Evolutionary conservation across 2,113 vertebrate genomes (phyloP), one percentile per base, ranked within the genome.

Genomic region (Trematomus loennbergii): DNA sequence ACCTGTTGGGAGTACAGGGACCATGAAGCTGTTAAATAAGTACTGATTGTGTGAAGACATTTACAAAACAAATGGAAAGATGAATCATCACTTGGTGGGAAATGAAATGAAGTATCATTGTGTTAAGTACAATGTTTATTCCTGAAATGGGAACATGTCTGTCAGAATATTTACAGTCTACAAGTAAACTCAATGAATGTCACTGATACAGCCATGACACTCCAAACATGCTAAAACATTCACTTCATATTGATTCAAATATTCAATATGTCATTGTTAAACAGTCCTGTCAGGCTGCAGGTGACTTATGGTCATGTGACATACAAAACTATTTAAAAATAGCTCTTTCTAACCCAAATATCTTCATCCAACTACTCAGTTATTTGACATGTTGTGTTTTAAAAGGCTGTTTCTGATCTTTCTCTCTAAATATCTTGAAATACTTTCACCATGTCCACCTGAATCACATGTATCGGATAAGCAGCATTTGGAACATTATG

Each of bases 21-120:
- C 9, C 48, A 18, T 50, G 53, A 61, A 63, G 46, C 52, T 77
- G 64, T 76, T 78, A 60, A 81, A 70, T 33, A 66, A 15, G 2
- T 13, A 22, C 46, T 13, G 40, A 67, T 71, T 75, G 53, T 78
- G 57, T 72, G 54, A 40, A 40, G 36, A 72, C 48, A 13, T 70
- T 68, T 69, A 52, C 45, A 45, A 71, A 78, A 53, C 0, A 13
- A 63, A 62, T 45, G 18, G 46, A 43, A 70, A 77, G 8, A 33
- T 62, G 2, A 64, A 63, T 46, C 36, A 4, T 48, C 16, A 25
- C 2, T n/a, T 45, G 2, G 43, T 58, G 40, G 49, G 33, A 43
- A 45, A 17, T 64, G 62, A 50, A 5, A 8, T 8, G 54, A 73
- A 58, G 25, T 5, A n/a, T 15, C 18, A 33, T n/a, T 62, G 18